Conservation (phyloP, 2,888 invertebrate species). For the Zonitis immaculata region DNA sequence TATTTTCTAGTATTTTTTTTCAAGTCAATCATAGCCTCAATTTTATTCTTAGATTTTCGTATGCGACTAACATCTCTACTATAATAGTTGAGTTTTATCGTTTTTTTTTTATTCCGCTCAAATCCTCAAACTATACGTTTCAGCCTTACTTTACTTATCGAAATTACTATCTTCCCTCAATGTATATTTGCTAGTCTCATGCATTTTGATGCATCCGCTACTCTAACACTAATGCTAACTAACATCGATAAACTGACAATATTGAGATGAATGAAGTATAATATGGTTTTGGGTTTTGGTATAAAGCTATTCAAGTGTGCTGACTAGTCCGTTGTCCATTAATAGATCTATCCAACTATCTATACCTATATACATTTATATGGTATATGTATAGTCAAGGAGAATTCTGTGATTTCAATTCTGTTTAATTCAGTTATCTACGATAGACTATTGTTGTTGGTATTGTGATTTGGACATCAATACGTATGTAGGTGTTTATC, state of each 20-base stretch:
- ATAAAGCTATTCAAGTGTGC: background rate
- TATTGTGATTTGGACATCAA: background rate
- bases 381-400: too few relatives aligned
- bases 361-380: too few relatives aligned
- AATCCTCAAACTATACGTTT: too few relatives aligned
- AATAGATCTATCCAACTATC: too few relatives aligned
- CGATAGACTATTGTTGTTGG: background rate
- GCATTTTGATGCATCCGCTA: conserved; percentile 24
- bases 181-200: conserved; percentile 20
- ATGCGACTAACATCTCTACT: too few relatives aligned
- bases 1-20: too few relatives aligned
- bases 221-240: too few relatives aligned
- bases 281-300: background rate
- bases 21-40: too few relatives aligned
- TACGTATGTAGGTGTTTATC: background rate
- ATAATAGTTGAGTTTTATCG: background rate
- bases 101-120: background rate
- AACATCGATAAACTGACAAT: background rate
- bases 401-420: background rate
- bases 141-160: conserved; percentile 13
- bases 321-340: conserved; percentile 1
- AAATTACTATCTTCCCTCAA: conserved; percentile 19
- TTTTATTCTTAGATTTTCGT: too few relatives aligned
- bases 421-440: background rate
- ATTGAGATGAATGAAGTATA: background rate